phyloP scores from a whole-genome alignment of 2,797 vertebrate species.

The Nothura maculosa region DNA sequence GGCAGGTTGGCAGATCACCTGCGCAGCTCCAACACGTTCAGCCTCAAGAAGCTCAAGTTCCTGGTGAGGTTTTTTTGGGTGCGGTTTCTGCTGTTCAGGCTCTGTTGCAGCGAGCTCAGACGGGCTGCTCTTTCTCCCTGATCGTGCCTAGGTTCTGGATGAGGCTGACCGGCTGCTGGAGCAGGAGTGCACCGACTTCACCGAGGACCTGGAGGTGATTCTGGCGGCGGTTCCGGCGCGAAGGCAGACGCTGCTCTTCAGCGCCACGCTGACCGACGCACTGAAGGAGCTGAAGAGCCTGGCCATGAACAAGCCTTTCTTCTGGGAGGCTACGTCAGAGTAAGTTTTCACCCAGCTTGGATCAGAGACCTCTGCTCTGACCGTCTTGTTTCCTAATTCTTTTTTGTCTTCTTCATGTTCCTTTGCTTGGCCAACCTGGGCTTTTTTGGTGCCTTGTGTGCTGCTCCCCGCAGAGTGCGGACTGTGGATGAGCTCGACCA shows the following conservation, averaged over 20 bases:
- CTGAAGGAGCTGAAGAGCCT: slow-evolving; percentile 89
- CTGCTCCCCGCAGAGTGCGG: slow-evolving; percentile 79
- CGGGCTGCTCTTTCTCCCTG: fast-evolving
- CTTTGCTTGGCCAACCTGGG: fast-evolving
- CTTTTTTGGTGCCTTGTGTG: not conserved
- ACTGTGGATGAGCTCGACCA: slow-evolving; percentile 95
- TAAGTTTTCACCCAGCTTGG: slow-evolving; percentile 1
- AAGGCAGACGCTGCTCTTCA: slow-evolving; percentile 94
- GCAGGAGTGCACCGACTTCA: slow-evolving; percentile 94
- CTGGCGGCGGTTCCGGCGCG: slow-evolving; percentile 82
- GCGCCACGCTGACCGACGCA: slow-evolving; percentile 93
- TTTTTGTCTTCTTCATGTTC: fast-evolving
- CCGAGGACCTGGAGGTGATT: slow-evolving; percentile 92
- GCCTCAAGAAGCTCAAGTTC: slow-evolving; percentile 88
- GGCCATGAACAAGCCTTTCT: slow-evolving; percentile 93
- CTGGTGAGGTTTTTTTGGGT: slow-evolving; percentile 78
- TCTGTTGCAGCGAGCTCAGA: fast-evolving
- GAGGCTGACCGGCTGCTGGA: slow-evolving; percentile 95
- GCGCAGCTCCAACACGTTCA: slow-evolving; percentile 92
- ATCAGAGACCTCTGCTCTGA: fast-evolving
- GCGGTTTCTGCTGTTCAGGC: fast-evolving
- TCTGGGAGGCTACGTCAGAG: slow-evolving; percentile 93
- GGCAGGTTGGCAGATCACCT: slow-evolving; percentile 94
- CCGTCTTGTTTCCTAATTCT: fast-evolving
- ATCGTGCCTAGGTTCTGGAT: slow-evolving; percentile 85